Conservation (phyloP, 1,140 invertebrate species). For the Nasonia vitripennis region DNA sequence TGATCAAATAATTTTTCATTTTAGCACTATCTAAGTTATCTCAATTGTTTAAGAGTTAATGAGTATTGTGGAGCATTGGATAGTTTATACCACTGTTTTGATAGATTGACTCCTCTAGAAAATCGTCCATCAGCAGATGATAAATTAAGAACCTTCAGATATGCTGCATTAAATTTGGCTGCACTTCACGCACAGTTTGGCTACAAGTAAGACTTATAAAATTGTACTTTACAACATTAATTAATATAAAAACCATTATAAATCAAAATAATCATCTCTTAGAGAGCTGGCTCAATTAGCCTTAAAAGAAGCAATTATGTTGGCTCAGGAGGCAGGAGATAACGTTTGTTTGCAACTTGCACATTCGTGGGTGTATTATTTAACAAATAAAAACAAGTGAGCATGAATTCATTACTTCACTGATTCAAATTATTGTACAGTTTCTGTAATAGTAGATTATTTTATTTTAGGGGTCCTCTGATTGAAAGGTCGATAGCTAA, state of each 20-base stretch:
- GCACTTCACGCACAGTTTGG: conserved; percentile 91
- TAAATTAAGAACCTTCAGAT: conserved; percentile 85
- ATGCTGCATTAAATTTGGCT: conserved; percentile 92
- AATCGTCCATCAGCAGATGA: conserved; percentile 78
- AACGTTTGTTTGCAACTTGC: conserved; percentile 90
- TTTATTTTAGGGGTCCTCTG: conserved; percentile 63
- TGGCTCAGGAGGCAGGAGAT: conserved; percentile 92
- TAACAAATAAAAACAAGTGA: conserved; percentile 75
- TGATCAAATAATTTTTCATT: conserved; percentile 64
- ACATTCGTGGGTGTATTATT: conserved; percentile 86
- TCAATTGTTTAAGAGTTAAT: conserved; percentile 90
- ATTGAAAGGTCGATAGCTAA: conserved; percentile 73
- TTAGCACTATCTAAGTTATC: conserved; percentile 92
- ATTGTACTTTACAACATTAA: not conserved
- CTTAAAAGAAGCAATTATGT: conserved; percentile 88
- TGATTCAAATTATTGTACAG: conserved; percentile 30
- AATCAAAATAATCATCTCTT: conserved; percentile 54
- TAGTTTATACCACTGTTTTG: conserved; percentile 90
- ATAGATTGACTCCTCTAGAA: conserved; percentile 79
- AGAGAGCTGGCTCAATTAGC: conserved; percentile 86
- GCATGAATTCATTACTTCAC: conserved; percentile 29
- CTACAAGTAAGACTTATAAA: conserved; percentile 80
- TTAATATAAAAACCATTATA: not conserved
- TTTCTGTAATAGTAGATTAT: conserved; percentile 2
- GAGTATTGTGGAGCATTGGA: conserved; percentile 91